Evolutionary conservation across 2,797 vertebrate genomes (phyloP), one percentile per base, ranked within the genome.

Genomic region (Poeciliopsis turneri): DNA sequence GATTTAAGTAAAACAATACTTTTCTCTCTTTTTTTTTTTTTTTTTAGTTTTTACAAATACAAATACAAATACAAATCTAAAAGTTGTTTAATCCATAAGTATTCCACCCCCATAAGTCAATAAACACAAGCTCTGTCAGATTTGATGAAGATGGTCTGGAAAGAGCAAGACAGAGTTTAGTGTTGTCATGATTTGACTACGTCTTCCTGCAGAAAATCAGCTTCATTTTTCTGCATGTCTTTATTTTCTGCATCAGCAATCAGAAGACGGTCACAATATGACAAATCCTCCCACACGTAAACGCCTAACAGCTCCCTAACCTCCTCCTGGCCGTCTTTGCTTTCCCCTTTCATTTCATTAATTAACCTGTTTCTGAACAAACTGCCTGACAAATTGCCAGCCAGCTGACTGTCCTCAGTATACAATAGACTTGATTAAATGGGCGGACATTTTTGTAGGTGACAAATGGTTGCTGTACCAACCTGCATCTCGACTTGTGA

Each of bases 341-440:
- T 86, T 86, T 84, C 90, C 88, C 78, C 85, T 64, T 92, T 94
- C 96, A 95, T 95, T 95, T 95, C 89, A 84, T 94, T 95, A 95
- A 96, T 95, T 94, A 94, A 91, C 92, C 86, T 85, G 84, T 92
- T 93, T 92, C 90, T 87, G 78, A 83, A 89, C 87, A 84, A 86
- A 84, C 82, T 70, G 76, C 79, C 90, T 93, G 94, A 95, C 91
- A 92, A 90, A 95, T 91, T 91, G 92, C 89, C 86, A 72, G 81
- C 84, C 49, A 75, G 87, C 90, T 83, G 90, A 87, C 86, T 82
- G 88, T 90, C 92, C 89, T 90, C 70, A 6, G 83, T 78, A 9
- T 71, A 82, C 88, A 59, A 80, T 84, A 90, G 88, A 83, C 92
- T 95, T 96, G 95, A 96, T 96, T 95, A 96, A 96, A 95, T 93